Base-by-base conservation (phyloP, 1,140 invertebrate species). In the Olivierus martensii region DNA sequence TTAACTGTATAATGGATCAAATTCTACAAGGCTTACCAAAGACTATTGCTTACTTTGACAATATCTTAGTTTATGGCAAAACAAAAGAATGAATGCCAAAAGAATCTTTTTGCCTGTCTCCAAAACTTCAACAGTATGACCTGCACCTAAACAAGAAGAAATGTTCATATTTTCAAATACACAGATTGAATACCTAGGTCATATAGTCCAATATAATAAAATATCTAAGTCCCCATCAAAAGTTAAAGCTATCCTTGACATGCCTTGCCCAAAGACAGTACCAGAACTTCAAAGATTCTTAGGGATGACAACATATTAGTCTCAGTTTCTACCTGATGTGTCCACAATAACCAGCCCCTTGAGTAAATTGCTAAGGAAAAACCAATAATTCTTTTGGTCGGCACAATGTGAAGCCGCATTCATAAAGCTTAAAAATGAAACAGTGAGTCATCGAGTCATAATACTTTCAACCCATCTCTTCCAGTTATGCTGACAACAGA, bases 401-500 rank as follows among this genome's bases (percentile, higher is more conserved):
- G 21, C 55, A 35, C 44, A 56, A 15, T 61, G 60, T 38, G 41
- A 58, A 42, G 17, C 55, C 7, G 62, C 63, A 12, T 63, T 68
- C 49, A 46, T 55, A 9, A 57, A 61, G n/a, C 15, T 64, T 15
- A 66, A 65, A 53, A 55, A 47, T 7, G 47, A 47, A 17, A 17
- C 65, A 14, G 36, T 34, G 12, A 43, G 28, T 4, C 11, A 46
- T 7, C 22, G 51, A 15, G 15, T 57, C 7, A 55, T 75, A 7
- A 60, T 60, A n/a, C 71, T 49, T 71, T 63, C 52, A 59, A 71
- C 42, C 64, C 66, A n/a, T 56, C 67, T 62, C 65, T 69, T 63
- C 71, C 73, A 65, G 63, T 76, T 63, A 64, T 72, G 61, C 62
- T 77, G 7, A 65, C n/a, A n/a, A n/a, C 60, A 10, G 73, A 75